phyloP scores from a whole-genome alignment of 1,140 invertebrate genomes.

The Habropoda laboriosa region DNA sequence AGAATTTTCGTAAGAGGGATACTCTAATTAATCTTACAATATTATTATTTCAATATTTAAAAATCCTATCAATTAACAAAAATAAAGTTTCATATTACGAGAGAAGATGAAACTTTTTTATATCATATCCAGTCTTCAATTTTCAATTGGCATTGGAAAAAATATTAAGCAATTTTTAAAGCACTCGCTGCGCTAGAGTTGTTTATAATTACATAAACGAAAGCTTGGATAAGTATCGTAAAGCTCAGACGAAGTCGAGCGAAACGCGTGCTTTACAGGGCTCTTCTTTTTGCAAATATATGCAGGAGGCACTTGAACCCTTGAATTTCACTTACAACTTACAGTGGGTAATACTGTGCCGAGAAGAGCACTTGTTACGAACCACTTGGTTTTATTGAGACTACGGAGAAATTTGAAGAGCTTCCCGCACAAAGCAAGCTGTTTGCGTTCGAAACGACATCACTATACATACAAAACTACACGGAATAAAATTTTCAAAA shows the following conservation, averaged over 20 bases:
- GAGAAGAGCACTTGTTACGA: constrained; percentile 20
- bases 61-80: no score
- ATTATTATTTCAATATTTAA: no score
- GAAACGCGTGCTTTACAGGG: background rate
- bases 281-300: background rate
- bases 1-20: no score
- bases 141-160: no score
- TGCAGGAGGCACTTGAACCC: background rate
- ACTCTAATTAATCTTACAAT: no score
- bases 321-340: constrained; percentile 16
- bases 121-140: no score
- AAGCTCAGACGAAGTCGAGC: background rate
- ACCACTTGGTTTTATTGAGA: constrained; percentile 26
- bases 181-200: no score
- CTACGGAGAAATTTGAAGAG: background rate
- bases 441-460: background rate
- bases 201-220: background rate
- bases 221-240: background rate
- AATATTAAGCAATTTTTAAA: no score
- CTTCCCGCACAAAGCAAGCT: background rate
- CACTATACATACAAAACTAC: background rate
- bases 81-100: no score
- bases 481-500: no score
- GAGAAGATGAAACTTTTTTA: no score
- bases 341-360: background rate